phyloP scores from a whole-genome alignment of 2,113 vertebrate genomes.

The Phrynocephalus versicolor region DNA sequence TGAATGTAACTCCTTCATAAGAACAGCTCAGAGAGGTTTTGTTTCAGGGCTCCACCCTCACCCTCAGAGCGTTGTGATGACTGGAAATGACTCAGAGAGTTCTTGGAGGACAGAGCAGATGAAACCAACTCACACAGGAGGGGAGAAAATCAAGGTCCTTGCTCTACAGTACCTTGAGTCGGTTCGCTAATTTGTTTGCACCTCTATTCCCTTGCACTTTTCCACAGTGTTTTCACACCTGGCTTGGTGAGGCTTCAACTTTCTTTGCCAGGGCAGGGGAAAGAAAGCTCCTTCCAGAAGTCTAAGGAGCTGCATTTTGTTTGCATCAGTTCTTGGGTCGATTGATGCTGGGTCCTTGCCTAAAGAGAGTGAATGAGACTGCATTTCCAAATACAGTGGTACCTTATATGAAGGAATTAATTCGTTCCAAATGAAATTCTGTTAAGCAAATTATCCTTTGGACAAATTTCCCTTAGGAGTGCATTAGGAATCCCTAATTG shows the following conservation, averaged over 20 bases:
- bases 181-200: background rate
- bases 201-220: background rate
- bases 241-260: background rate
- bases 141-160: background rate
- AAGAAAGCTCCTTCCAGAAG: background rate
- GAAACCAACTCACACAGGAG: background rate
- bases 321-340: background rate
- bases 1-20: background rate
- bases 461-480: too few relatives aligned
- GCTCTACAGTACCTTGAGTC: background rate
- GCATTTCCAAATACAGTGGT: too few relatives aligned
- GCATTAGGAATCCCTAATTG: too few relatives aligned
- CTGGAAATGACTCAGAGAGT: conserved; percentile 5
- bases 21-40: background rate
- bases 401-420: too few relatives aligned
- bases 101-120: conserved; percentile 29
- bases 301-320: background rate
- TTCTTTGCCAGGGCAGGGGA: background rate
- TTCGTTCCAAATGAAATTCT: too few relatives aligned
- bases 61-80: background rate
- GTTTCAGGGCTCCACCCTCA: background rate
- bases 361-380: background rate
- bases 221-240: background rate
- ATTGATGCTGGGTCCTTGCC: background rate
- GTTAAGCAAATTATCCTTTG: too few relatives aligned